These are phyloP conservation scores for Siniperca obscura DNA, from an alignment of 2,797 vertebrate species.

Conservation along the genomic window DNA sequence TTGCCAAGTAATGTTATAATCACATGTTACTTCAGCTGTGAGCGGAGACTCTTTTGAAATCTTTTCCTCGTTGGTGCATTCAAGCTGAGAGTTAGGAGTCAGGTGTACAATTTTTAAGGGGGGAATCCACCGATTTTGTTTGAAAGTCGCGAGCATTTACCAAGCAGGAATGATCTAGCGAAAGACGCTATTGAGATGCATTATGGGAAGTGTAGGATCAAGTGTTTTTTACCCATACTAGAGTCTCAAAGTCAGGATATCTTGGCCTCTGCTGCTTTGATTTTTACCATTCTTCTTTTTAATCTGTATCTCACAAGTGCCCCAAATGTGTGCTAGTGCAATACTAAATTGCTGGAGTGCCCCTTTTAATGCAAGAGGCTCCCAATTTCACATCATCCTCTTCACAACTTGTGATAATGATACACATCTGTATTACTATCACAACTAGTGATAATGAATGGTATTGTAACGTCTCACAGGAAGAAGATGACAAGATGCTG, in stretches of 20 bases:
- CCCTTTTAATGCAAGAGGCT: background rate
- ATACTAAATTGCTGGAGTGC: background rate
- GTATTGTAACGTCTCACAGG: background rate
- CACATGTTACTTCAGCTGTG: too few species aligned
- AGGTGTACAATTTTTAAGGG: too few species aligned
- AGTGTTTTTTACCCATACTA: background rate
- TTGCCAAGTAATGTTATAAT: background rate
- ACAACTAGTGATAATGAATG: background rate
- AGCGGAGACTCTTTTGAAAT: background rate
- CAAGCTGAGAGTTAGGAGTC: background rate
- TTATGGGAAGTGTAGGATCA: background rate
- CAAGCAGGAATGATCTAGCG: background rate
- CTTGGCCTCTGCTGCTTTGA: too few species aligned
- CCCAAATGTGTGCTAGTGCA: background rate
- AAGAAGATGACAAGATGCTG: background rate
- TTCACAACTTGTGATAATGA: background rate
- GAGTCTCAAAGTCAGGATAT: background rate
- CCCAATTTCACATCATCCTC: background rate
- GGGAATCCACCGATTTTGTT: background rate
- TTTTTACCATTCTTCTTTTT: too few species aligned
- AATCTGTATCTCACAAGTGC: background rate
- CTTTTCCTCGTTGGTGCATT: too few species aligned
- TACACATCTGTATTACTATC: background rate
- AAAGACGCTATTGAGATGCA: too few species aligned
- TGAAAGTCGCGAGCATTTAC: background rate